Evolutionary conservation across 1,140 invertebrate species (phyloP), one percentile per base, ranked within the genome.

Genomic region (Cryptotermes secundus): DNA sequence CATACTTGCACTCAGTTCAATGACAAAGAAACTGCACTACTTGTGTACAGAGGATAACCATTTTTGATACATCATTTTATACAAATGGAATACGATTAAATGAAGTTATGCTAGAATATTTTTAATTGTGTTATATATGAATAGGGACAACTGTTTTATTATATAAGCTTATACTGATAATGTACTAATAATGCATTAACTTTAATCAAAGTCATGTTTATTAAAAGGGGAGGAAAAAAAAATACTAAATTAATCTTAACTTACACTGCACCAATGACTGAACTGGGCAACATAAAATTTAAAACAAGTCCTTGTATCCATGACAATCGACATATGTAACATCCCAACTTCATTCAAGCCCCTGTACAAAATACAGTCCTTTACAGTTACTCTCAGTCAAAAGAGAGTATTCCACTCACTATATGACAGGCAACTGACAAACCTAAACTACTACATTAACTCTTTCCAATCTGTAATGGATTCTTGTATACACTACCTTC

Each of bases 261-360:
- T 72, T 72, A 26, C 59, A 31, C n/a, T 72, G 59, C 59, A 72
- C 59, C 59, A 72, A n/a, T 72, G 59, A 72, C n/a, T 72, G 7
- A 65, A n/a, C 59, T 72, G 59, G 59, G 59, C 59, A 72, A 26
- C 59, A 72, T 72, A 72, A 72, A 72, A 72, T 72, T 72, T 72
- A 72, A 72, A 72, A 72, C 31, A 26, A 72, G 59, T 14, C 31
- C n/a, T 72, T 26, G 4, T 72, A 4, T 31, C 14, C 6, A n/a
- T 26, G 7, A 72, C 31, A 72, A 31, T 26, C 3, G 59, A 72
- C 59, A 72, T 22, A 49, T 19, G 16, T 22, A 49, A 49, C 26
- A 31, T 14, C n/a, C 59, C 26, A 72, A 31, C 26, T 31, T 72
- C 53, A 59, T 22, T 72, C 14, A 72, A n/a, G 26, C 59, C n/a